Evolutionary conservation across 2,797 vertebrate genomes (phyloP).

Genomic region (Bradypodion ventrale): DNA sequence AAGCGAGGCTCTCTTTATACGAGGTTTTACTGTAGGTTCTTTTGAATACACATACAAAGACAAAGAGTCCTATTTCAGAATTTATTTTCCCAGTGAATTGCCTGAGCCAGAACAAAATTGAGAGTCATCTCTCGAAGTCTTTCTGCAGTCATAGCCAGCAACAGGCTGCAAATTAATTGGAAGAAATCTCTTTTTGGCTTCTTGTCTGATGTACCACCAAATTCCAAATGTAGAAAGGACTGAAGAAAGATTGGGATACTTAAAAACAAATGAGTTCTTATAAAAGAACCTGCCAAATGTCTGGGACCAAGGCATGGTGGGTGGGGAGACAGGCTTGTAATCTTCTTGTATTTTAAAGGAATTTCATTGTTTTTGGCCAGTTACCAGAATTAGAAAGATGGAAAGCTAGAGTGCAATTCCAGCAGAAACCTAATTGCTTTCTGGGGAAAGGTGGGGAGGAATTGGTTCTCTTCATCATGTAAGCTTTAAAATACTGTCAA

Average conservation of each 20-base stretch:
- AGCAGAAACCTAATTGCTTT: neutral
- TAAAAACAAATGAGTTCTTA: neutral
- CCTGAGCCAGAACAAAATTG: neutral
- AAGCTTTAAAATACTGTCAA: neutral
- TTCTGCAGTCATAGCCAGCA: neutral
- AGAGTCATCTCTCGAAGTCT: neutral
- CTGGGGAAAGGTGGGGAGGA: too few species aligned
- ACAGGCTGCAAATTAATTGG: neutral
- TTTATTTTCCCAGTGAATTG: neutral
- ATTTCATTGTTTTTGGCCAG: neutral
- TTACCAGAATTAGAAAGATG: neutral
- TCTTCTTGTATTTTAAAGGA: neutral
- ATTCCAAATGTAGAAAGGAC: slow-evolving; percentile 1
- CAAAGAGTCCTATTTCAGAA: neutral
- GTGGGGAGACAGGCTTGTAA: neutral
- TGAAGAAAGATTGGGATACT: neutral
- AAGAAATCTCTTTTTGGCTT: neutral
- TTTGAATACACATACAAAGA: slow-evolving; percentile 9
- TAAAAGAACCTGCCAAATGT: neutral
- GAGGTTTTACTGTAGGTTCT: too few species aligned
- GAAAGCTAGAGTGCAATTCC: neutral
- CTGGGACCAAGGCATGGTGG: neutral
- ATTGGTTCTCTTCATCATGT: neutral
- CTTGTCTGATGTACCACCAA: neutral
- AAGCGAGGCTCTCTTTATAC: too few species aligned